These are phyloP conservation scores for Brachionus sp. DNA, from an alignment of 1,140 invertebrate species.

Conservation along the genomic window DNA sequence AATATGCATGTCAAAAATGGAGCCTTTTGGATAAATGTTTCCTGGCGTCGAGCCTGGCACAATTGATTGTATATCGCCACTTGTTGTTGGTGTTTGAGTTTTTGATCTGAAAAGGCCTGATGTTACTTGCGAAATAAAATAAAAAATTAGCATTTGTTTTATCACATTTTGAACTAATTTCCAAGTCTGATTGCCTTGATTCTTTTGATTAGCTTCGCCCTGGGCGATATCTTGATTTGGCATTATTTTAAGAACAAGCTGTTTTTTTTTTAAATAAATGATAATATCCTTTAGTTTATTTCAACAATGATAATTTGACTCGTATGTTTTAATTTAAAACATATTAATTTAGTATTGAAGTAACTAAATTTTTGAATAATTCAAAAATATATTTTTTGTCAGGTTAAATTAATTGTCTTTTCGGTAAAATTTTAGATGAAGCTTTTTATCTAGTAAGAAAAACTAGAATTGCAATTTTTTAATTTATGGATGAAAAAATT, in stretches of 20 bases:
- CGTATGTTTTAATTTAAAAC: not conserved
- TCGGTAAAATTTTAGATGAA: not conserved
- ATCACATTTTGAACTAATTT: not conserved
- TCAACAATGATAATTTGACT: not conserved
- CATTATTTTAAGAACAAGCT: not conserved
- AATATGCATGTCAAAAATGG: conserved; percentile 71
- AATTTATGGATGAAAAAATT: too few species aligned
- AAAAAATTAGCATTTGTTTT: conserved; percentile 41
- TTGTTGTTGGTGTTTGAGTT: not conserved
- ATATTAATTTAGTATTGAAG: not conserved
- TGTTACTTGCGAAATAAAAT: conserved; percentile 28
- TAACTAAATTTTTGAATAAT: not conserved
- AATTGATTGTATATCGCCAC: not conserved
- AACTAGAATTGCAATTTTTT: too few species aligned
- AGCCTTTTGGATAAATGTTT: not conserved
- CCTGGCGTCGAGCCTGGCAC: not conserved
- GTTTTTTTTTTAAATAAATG: not conserved
- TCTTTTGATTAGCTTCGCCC: not conserved
- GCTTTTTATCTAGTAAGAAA: too few species aligned
- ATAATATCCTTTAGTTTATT: not conserved
- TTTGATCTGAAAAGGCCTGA: not conserved
- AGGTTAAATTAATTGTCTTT: not conserved
- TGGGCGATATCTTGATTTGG: not conserved
- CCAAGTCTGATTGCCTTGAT: not conserved
- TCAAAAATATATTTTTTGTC: not conserved